Percentiles rank a stretch among this genome's conserved stretches.
Evolutionary conservation across 2,113 vertebrate species (phyloP).

Genomic region (Chunga burmeisteri): DNA sequence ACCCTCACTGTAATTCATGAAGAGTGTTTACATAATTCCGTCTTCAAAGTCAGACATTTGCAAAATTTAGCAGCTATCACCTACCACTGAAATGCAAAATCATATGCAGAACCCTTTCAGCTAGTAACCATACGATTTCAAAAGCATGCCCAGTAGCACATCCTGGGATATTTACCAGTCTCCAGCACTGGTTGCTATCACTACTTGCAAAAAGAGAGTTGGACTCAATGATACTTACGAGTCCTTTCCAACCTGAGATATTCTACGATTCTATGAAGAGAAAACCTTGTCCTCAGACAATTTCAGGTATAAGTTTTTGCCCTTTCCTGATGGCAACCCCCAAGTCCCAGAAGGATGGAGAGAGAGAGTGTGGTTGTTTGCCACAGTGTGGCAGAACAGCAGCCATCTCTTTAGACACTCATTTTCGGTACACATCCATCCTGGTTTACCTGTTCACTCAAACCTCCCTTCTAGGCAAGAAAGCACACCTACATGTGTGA

Average conservation of each 20-base stretch:
- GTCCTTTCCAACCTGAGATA: not conserved
- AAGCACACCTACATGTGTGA: not conserved
- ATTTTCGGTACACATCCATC: not conserved
- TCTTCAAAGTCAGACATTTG: constrained; percentile 49
- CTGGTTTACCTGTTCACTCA: not conserved
- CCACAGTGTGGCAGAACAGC: not conserved
- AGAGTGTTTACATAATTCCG: constrained; percentile 12
- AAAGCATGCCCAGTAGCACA: not conserved
- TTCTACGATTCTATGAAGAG: not conserved
- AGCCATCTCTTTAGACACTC: not conserved
- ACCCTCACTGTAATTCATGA: constrained; percentile 26
- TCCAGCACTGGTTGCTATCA: not conserved
- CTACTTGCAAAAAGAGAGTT: not conserved
- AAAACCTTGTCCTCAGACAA: not conserved
- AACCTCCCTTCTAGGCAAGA: not conserved
- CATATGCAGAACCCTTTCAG: not conserved
- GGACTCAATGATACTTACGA: rapidly evolving
- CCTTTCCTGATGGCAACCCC: not conserved
- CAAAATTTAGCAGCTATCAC: constrained; percentile 27
- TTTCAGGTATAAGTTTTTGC: not conserved
- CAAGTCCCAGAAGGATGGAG: not conserved
- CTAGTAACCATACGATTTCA: not conserved
- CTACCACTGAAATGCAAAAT: constrained; percentile 36
- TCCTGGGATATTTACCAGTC: not conserved
- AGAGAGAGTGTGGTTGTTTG: rapidly evolving